Base-by-base conservation (phyloP, 2,113 vertebrate species). In the Odocoileus hemionus region DNA sequence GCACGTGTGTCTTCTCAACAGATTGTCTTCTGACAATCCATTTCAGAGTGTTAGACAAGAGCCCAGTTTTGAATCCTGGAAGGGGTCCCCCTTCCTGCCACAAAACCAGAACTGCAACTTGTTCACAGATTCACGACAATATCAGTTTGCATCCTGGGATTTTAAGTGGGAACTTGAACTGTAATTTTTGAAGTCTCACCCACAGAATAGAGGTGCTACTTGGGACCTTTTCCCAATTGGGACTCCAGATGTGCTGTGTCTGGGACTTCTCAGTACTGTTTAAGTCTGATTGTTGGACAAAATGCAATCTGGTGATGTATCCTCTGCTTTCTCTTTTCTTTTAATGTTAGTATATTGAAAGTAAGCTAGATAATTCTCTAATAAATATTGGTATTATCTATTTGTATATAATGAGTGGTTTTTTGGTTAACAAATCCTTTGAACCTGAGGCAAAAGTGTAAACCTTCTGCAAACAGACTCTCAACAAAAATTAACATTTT, bases 11-110 rank as follows among this genome's bases (percentile, higher is more conserved):
- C 64, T 70, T 70, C 4, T 70, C 21, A 15, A 50, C 47, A 13
- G 12, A 50, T 13, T 50, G 47, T 50, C 47, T 50, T 50, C 47
- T 50, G 64, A 70, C 17, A 70, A 70, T 36, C n/a, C 64, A 70
- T 21, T 70, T 70, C 64, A 70, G 19, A 70, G 64, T 70, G n/a
- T 36, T 36, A 70, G 9, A 70, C 4, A 36, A 70, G n/a, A 36
- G 19, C 9, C n/a, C n/a, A 70, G 64, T 36, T 70, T 23, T 70
- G n/a, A 21, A n/a, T 21, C 19, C 64, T 70, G 19, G n/a, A 70
- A 36, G 0, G 17, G 17, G 9, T 21, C 9, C n/a, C n/a, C 64
- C n/a, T 36, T 70, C 17, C 4, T 21, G 64, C n/a, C 21, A 36
- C 17, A 36, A 70, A 70, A 43, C 11, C 70, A 74, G 70, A 43